Percentiles rank a stretch among this genome's conserved stretches.
These are phyloP conservation scores for Neoitamus cyanurus DNA, from an alignment of 2,888 invertebrate genomes.

Conservation along the genomic window DNA sequence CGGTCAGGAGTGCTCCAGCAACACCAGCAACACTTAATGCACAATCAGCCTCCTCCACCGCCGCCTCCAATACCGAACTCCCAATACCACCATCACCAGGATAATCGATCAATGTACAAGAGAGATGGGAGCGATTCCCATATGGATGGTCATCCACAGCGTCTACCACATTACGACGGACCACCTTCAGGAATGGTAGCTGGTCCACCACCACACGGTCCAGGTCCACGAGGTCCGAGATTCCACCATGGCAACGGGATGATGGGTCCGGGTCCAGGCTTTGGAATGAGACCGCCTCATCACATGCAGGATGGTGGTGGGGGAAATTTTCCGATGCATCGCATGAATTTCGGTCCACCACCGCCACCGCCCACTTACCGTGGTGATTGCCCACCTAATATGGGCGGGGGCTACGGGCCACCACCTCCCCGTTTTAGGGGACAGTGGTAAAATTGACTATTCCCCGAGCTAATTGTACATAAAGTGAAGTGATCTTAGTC, in stretches of 20 bases:
- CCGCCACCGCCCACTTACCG: conserved; percentile 50
- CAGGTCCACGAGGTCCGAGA: background rate
- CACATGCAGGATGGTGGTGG: conserved; percentile 10
- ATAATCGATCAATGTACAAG: conserved; percentile 47
- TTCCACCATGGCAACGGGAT: conserved; percentile 33
- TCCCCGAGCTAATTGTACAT: background rate
- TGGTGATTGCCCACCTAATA: conserved; percentile 36
- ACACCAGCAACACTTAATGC: conserved; percentile 23
- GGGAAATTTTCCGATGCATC: conserved; percentile 49
- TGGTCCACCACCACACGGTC: background rate
- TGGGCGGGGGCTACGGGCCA: conserved; percentile 42
- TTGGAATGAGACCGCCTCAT: conserved; percentile 39
- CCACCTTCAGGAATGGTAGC: background rate
- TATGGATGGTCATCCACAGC: conserved; percentile 18
- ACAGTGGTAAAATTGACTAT: conserved; percentile 46
- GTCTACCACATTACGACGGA: conserved; percentile 37
- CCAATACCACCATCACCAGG: conserved; percentile 21
- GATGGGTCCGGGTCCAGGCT: conserved; percentile 43
- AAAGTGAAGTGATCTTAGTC: background rate
- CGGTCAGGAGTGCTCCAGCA: conserved; percentile 10
- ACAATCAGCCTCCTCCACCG: conserved; percentile 16
- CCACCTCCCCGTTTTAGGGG: conserved; percentile 50
- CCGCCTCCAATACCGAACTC: background rate
- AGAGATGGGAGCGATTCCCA: conserved; percentile 47
- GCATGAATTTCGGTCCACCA: conserved; percentile 50